Evolutionary conservation across 2,888 invertebrate species (phyloP).

Genomic region (Sarcophaga variegata): DNA sequence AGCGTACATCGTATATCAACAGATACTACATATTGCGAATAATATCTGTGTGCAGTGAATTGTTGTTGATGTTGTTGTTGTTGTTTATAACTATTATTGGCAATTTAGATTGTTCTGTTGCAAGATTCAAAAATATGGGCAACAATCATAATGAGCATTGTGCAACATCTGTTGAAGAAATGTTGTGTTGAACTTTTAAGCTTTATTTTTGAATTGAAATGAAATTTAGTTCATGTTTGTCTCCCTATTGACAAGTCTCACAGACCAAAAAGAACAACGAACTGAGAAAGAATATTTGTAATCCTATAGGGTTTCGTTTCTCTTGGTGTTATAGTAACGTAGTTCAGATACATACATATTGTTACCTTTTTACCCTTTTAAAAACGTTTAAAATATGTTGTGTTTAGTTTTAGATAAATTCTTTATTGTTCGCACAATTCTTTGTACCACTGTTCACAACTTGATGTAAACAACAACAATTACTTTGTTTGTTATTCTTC

Average conservation of each 20-base stretch:
- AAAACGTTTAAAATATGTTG: no score
- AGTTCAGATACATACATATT: no score
- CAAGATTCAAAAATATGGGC: constrained; percentile 24
- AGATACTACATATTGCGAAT: no score
- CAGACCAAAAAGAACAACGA: constrained; percentile 33
- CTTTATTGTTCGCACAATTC: no score
- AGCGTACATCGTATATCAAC: background rate
- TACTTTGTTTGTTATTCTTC: no score
- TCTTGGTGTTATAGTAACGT: background rate
- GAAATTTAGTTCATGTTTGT: constrained; percentile 64
- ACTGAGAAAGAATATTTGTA: background rate
- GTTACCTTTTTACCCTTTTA: no score
- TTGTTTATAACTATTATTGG: constrained; percentile 13
- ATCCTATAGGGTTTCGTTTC: background rate
- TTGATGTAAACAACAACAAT: no score
- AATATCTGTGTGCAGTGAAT: background rate
- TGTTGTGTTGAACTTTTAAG: constrained; percentile 60
- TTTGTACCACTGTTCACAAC: no score
- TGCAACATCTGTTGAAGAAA: constrained; percentile 54
- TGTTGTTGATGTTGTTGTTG: background rate
- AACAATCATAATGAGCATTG: constrained; percentile 23
- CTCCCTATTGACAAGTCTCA: constrained; percentile 62
- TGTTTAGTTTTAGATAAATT: no score
- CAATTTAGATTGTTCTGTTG: constrained; percentile 43
- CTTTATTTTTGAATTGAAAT: constrained; percentile 51